These are phyloP conservation scores for Hemithea aestivaria DNA, from an alignment of 2,888 invertebrate species.

Conservation along the genomic window DNA sequence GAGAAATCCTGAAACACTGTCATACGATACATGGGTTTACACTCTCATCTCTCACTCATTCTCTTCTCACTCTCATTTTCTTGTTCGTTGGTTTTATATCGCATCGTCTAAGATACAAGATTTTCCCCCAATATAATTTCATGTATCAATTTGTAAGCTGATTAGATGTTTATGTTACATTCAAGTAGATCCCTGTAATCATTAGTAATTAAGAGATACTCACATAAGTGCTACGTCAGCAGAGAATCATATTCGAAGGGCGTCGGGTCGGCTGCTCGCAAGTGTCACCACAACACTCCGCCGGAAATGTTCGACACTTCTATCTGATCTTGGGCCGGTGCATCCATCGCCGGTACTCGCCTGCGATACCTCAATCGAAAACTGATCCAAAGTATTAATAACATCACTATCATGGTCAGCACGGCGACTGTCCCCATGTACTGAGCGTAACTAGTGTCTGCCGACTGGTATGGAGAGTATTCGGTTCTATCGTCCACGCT, in stretches of 20 bases:
- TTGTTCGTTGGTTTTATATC: no score
- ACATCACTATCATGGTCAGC: constrained; percentile 74
- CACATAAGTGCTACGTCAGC: constrained; percentile 74
- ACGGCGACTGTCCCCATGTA: constrained; percentile 80
- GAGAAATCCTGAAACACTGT: constrained; percentile 15
- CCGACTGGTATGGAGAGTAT: constrained; percentile 59
- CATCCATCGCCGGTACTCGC: constrained; percentile 47
- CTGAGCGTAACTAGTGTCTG: constrained; percentile 52
- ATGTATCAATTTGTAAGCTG: background rate
- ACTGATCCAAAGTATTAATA: constrained; percentile 75
- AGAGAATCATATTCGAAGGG: constrained; percentile 80
- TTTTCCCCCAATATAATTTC: background rate
- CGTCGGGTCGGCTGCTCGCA: constrained; percentile 77
- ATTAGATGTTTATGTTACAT: no score
- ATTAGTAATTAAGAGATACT: constrained; percentile 43
- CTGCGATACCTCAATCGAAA: constrained; percentile 62
- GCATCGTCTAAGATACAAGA: no score
- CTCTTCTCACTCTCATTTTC: no score
- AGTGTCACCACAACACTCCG: constrained; percentile 85
- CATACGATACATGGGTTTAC: constrained; percentile 12
- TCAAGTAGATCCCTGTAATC: no score
- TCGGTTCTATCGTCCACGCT: constrained; percentile 57
- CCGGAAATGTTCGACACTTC: constrained; percentile 82
- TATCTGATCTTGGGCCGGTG: constrained; percentile 69
- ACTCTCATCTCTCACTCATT: no score